Base-by-base conservation (phyloP, 2,888 invertebrate species). In the Drosophila gaucha region DNA sequence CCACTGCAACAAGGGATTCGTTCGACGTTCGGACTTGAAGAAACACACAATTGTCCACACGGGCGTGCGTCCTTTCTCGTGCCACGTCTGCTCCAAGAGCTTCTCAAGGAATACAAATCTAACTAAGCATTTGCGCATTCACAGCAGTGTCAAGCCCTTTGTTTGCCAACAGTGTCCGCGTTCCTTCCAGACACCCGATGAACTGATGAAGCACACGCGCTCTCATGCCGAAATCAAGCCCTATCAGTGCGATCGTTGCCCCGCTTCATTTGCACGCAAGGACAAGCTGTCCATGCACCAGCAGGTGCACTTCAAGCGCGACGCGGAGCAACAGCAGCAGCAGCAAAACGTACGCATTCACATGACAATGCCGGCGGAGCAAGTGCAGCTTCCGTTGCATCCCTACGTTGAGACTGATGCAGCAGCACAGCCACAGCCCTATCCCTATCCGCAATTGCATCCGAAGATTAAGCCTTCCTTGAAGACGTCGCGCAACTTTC, bases 11-110 rank as follows among this genome's bases (percentile, higher is more conserved):
- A 94, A 95, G 84, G 94, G 94, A 41, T 95, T 95, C 90, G 94
- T 95, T 1, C 92, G 95, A 18, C 92, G 95, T 46, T 95, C 95
- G 8, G 95, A 95, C 91, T 90, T 95, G 36, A 93, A 95, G 67
- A 95, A 95, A 78, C 95, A 95, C 90, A 95, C 95, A 26, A 94
- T 96, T 70, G 95, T 96, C 0, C 96, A 96, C 78, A 95, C 95
- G n/a, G 96, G 96, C 5, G 93, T 94, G 3, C 93, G 95, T 71
- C 96, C 96, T 0, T 96, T 94, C 89, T 94, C 95, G 22, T 96
- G 96, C 88, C 93, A 93, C 24, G 94, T 95, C 72, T 96, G 96
- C 86, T 93, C 93, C 31, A 96, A 96, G 90, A 95, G 95, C 57
- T 96, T 96, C 88, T 95, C 95, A 4, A 92, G 96, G 22, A 96